Base-by-base conservation (phyloP, 2,888 invertebrate species). In the Shargacucullia verbasci region DNA sequence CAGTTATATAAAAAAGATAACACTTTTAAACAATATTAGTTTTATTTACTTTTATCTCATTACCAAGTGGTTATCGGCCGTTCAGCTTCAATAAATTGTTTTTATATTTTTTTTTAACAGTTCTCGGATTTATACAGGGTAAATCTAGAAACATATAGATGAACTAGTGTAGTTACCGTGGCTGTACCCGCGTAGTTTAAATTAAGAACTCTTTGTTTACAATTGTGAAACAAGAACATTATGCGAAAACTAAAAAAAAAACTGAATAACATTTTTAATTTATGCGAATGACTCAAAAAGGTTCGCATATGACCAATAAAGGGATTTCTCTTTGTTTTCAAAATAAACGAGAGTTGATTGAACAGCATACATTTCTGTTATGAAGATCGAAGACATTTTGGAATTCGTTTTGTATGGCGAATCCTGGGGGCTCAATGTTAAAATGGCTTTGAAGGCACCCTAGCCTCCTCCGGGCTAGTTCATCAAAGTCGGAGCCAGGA, bases 1-100 rank as follows among this genome's bases (percentile, higher is more conserved):
- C 31, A 69, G 33, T 61, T 65, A 39, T 56, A 59, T 61, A 59
- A 62, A 76, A 73, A 57, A 74, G 79, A 81, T 81, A 82, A 79
- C 43, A 35, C n/a, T 34, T 56, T 20, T 44, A 33, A 49, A 57
- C 31, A 49, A 37, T 66, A 50, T 39, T 25, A 59, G 61, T 74
- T 75, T 65, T 61, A 56, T 66, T 55, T 61, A 63, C 47, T 57
- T 69, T 73, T 81, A 82, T 81, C 74, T 70, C 55, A 46, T 57
- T 46, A 58, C 60, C 66, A 50, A 63, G 55, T 48, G 37, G 52
- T 59, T 80, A 78, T 78, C 79, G 66, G 72, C 43, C 69, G 73
- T 66, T 57, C 20, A 29, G 57, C 2, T 15, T 43, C 33, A 25
- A 38, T 53, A 9, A 12, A 45, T 38, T 60, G 34, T 45, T 46